These are phyloP conservation scores for Hyposmocoma kahamanoa DNA, from an alignment of 1,140 invertebrate species.

Conservation along the genomic window DNA sequence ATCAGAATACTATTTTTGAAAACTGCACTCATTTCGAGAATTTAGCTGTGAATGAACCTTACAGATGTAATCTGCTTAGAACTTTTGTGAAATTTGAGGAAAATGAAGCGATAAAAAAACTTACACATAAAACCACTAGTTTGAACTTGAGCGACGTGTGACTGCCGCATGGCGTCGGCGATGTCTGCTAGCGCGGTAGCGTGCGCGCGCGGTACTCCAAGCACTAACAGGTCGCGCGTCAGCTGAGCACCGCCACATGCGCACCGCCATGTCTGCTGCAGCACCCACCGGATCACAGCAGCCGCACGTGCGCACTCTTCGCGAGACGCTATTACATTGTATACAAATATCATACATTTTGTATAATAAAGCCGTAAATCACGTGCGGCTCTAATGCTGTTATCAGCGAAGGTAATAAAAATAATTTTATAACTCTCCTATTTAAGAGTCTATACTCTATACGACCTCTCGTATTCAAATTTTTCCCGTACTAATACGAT, in stretches of 20 bases:
- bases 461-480: too few species aligned
- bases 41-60: too few species aligned
- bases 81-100: neutral
- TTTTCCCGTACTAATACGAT: too few species aligned
- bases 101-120: constrained; percentile 2
- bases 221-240: constrained; percentile 44
- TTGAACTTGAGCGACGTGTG: constrained; percentile 26
- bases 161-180: constrained; percentile 26
- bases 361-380: too few species aligned
- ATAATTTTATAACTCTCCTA: too few species aligned
- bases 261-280: constrained; percentile 41
- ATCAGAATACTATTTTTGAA: too few species aligned
- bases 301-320: constrained; percentile 56
- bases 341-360: too few species aligned
- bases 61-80: too few species aligned
- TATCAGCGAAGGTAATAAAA: too few species aligned
- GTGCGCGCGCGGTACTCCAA: constrained; percentile 52
- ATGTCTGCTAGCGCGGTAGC: constrained; percentile 46
- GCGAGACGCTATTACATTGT: constrained; percentile 35
- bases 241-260: constrained; percentile 41
- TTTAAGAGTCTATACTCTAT: too few species aligned
- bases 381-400: too few species aligned
- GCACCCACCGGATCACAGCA: constrained; percentile 52
- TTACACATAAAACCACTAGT: constrained; percentile 46
- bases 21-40: too few species aligned